Percentiles rank a stretch among this genome's conserved stretches.
Evolutionary conservation across 2,113 vertebrate genomes (phyloP).

Genomic region (Lonchura striata): DNA sequence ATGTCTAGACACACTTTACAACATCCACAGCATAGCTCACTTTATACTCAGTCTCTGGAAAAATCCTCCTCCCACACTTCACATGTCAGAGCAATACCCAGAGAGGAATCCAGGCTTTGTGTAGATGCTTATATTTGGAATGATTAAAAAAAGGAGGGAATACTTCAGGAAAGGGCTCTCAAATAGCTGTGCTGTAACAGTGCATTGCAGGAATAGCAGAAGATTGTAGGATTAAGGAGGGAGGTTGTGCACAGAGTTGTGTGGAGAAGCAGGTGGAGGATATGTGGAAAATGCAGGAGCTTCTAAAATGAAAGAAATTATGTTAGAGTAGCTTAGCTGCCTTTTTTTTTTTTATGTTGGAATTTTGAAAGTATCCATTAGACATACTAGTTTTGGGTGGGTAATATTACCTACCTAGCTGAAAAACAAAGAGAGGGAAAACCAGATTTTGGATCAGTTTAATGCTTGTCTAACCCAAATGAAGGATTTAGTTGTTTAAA

Average conservation of each 20-base stretch:
- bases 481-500: neutral
- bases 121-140: slow-evolving; percentile 40
- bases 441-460: neutral
- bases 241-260: neutral
- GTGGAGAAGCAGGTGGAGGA: neutral
- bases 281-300: neutral
- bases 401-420: neutral
- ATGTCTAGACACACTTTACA: slow-evolving; percentile 28
- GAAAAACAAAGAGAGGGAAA: neutral
- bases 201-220: neutral
- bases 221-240: neutral
- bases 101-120: neutral
- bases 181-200: neutral
- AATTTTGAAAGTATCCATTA: neutral
- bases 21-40: neutral
- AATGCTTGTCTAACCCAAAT: neutral
- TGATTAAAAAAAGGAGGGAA: neutral
- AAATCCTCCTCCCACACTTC: slow-evolving; percentile 19
- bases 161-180: neutral
- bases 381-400: neutral
- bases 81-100: neutral
- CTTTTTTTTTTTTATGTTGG: neutral
- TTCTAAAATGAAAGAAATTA: neutral
- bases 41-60: slow-evolving; percentile 19
- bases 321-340: neutral